These are phyloP conservation scores for Pygocentrus nattereri DNA, from an alignment of 2,797 vertebrate species.

Conservation along the genomic window DNA sequence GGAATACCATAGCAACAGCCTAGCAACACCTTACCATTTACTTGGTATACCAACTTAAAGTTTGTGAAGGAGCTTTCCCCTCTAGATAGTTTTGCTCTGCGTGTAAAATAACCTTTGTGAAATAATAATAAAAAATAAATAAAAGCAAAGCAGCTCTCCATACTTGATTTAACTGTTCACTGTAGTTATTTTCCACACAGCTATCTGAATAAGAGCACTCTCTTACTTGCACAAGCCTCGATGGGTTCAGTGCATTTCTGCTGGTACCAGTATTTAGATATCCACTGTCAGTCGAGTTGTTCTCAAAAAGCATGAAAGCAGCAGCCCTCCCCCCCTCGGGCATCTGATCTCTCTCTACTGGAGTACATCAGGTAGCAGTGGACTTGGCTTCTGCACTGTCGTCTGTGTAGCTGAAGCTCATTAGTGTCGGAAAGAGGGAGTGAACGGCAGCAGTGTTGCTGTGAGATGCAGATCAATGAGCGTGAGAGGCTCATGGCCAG, in stretches of 20 bases:
- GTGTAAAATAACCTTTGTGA: too few relatives aligned
- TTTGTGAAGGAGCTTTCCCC: too few relatives aligned
- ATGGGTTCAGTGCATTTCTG: neutral
- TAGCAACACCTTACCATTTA: too few relatives aligned
- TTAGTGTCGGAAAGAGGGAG: constrained; percentile 8
- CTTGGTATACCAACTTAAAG: too few relatives aligned
- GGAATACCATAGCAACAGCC: too few relatives aligned
- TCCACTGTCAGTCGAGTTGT: neutral
- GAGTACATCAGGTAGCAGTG: neutral
- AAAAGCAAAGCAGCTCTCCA: too few relatives aligned
- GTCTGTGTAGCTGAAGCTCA: constrained; percentile 22
- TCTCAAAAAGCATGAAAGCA: neutral
- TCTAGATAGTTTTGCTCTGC: too few relatives aligned
- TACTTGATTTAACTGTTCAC: too few relatives aligned
- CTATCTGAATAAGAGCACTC: too few relatives aligned
- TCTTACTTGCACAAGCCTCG: too few relatives aligned
- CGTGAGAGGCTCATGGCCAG: neutral
- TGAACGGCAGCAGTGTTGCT: neutral
- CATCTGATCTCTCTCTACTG: constrained; percentile 6
- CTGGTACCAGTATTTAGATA: neutral
- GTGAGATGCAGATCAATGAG: constrained; percentile 9
- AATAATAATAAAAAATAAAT: too few relatives aligned
- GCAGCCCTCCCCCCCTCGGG: neutral
- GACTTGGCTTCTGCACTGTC: neutral
- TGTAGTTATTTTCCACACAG: too few relatives aligned